phyloP scores from a whole-genome alignment of 2,113 vertebrate species.

The Colaptes auratus region DNA sequence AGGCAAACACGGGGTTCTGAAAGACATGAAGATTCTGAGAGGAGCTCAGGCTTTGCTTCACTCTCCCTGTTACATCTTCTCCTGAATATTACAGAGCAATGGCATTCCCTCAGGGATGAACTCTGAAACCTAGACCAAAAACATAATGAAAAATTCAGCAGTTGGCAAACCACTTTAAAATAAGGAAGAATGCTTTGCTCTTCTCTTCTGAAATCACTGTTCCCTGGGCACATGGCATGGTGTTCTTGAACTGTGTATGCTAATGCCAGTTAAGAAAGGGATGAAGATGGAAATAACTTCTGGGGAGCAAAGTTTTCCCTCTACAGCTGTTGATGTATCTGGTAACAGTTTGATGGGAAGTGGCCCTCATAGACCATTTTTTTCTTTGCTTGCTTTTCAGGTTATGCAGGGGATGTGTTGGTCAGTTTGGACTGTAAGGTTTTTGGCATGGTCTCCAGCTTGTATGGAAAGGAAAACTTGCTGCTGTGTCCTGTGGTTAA shows the following conservation, averaged over 20 bases:
- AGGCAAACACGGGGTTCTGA: neutral
- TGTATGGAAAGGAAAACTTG: neutral
- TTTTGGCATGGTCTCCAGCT: neutral
- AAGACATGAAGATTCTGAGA: neutral
- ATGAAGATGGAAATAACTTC: neutral
- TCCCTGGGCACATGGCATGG: neutral
- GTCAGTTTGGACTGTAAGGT: neutral
- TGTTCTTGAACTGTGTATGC: neutral
- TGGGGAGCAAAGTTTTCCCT: accelerated
- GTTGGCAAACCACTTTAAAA: neutral
- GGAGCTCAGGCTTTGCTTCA: neutral
- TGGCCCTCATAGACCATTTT: neutral
- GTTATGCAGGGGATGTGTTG: no score
- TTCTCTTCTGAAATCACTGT: neutral
- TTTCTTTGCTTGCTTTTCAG: neutral
- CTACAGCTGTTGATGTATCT: neutral
- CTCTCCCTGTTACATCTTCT: neutral
- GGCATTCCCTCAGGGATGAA: neutral
- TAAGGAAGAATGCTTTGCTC: neutral
- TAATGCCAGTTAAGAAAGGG: neutral
- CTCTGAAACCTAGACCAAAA: constrained; percentile 22
- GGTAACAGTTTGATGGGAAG: neutral
- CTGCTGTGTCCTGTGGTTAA: neutral
- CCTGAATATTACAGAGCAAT: neutral
- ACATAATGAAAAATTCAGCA: constrained; percentile 13